These are phyloP conservation scores for Porites rus DNA, from an alignment of 92 coral and sea anemone genomes.

Conservation along the genomic window DNA sequence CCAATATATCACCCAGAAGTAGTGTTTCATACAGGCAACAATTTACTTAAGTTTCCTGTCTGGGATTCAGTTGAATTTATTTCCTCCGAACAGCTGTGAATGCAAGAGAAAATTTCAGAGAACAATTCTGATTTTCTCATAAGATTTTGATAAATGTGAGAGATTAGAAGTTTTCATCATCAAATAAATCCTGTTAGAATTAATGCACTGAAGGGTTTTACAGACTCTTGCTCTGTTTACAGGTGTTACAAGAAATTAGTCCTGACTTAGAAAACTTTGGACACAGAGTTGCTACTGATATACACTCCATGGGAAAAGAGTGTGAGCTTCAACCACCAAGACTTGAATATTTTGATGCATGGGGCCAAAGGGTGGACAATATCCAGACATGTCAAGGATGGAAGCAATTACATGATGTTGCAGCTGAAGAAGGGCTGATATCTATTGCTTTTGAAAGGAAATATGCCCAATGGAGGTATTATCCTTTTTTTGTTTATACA, in stretches of 20 bases:
- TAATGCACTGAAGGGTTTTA: no score
- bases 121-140: no score
- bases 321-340: slow-evolving; percentile 85
- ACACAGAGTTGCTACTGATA: slow-evolving; percentile 83
- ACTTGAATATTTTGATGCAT: slow-evolving; percentile 85
- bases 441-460: slow-evolving; percentile 86
- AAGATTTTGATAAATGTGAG: no score
- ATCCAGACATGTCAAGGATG: slow-evolving; percentile 88
- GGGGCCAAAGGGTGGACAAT: slow-evolving; percentile 88
- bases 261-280: slow-evolving; percentile 89
- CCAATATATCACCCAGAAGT: no score
- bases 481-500: no score
- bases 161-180: no score
- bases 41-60: no score
- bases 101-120: neutral
- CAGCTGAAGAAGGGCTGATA: slow-evolving; percentile 90
- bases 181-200: neutral
- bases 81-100: neutral
- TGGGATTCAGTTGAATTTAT: no score
- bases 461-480: slow-evolving; percentile 88
- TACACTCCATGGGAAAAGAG: slow-evolving; percentile 77
- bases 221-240: neutral
- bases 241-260: slow-evolving; percentile 79
- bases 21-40: no score
- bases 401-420: slow-evolving; percentile 83